Conservation (phyloP, 1,140 invertebrate species). For the Drosophila sechellia region DNA sequence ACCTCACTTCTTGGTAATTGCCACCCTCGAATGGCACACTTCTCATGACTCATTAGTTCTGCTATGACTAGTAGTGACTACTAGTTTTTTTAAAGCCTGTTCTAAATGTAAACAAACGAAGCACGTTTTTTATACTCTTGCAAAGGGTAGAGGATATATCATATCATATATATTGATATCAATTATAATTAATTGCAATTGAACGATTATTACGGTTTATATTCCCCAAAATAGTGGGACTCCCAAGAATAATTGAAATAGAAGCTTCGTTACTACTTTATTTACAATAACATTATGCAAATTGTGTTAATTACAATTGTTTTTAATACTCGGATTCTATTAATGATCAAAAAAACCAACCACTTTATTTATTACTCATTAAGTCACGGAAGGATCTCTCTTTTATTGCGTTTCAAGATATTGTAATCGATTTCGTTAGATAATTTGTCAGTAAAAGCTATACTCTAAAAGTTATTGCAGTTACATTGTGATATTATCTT, state of each 20-base stretch:
- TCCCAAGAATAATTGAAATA: too few species aligned
- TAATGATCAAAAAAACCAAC: not conserved
- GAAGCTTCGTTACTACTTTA: too few species aligned
- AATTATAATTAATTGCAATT: too few species aligned
- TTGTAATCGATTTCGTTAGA: not conserved
- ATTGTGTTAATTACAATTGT: not conserved
- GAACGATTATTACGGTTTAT: not conserved
- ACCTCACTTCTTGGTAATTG: slow-evolving; percentile 15
- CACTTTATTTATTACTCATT: not conserved
- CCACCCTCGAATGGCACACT: slow-evolving; percentile 13
- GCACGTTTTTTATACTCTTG: slow-evolving; percentile 16
- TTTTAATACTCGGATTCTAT: not conserved
- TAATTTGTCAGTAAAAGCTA: slow-evolving; percentile 1
- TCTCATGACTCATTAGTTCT: slow-evolving; percentile 25
- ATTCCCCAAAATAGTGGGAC: not conserved
- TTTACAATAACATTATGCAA: not conserved
- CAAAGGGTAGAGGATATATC: not conserved
- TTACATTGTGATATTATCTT: not conserved
- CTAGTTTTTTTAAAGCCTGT: not conserved
- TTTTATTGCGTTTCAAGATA: not conserved
- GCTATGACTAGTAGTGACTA: slow-evolving; percentile 12
- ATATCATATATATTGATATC: not conserved
- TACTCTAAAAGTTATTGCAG: not conserved
- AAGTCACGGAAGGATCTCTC: not conserved
- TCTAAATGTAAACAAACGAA: slow-evolving; percentile 26